Percentiles rank a stretch among this genome's conserved stretches.
Conservation (phyloP, 2,113 vertebrate species). For the Megaceryle torquata region DNA sequence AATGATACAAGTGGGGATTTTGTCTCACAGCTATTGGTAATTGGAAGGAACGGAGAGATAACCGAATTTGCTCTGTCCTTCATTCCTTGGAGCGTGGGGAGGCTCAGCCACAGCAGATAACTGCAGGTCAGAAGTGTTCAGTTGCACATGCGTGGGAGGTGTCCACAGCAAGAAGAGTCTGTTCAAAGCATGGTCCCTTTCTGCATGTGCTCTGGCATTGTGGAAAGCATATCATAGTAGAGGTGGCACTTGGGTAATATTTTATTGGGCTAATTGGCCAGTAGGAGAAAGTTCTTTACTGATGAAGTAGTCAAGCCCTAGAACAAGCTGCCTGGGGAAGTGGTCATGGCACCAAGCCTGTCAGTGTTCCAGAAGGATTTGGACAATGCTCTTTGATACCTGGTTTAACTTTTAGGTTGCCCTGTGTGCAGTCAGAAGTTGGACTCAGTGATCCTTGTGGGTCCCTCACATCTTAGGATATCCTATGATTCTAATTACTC, state of each 20-base stretch:
- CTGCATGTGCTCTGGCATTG: neutral
- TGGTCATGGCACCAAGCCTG: neutral
- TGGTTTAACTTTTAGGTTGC: neutral
- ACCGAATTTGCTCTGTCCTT: neutral
- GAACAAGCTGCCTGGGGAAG: neutral
- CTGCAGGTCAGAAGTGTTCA: neutral
- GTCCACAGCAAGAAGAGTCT: neutral
- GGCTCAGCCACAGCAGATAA: neutral
- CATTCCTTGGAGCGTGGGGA: neutral
- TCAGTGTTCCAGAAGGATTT: neutral
- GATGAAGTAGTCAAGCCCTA: neutral
- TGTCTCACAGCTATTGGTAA: neutral
- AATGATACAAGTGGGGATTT: neutral
- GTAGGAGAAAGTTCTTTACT: neutral
- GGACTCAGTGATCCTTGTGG: neutral
- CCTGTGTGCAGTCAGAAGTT: neutral
- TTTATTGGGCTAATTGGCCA: neutral
- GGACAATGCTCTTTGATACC: neutral
- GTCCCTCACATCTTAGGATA: neutral
- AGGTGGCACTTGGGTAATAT: neutral
- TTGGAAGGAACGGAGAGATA: neutral
- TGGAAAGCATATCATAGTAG: neutral
- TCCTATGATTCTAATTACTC: neutral
- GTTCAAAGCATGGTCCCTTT: neutral
- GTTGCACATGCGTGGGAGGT: neutral